Percentiles rank a stretch among this genome's conserved stretches.
Conservation (phyloP, 2,888 invertebrate genomes). For the Ganaspis brasiliensis region DNA sequence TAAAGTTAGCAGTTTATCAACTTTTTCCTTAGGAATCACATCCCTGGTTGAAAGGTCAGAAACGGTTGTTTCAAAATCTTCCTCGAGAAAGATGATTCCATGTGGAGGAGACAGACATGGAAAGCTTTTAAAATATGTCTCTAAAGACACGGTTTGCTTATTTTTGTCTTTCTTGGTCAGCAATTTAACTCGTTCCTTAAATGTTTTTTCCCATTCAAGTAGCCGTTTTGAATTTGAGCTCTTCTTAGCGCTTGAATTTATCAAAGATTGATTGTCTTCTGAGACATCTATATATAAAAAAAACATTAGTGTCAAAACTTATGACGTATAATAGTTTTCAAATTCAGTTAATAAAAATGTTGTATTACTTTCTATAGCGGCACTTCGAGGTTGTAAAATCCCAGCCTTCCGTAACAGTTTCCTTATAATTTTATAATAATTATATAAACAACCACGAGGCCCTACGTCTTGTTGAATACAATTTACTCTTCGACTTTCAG, state of each 20-base stretch:
- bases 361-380: neutral
- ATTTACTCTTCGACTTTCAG: constrained; percentile 7
- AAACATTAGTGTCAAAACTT: neutral
- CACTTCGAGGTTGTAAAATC: neutral
- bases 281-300: neutral
- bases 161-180: neutral
- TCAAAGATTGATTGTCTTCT: neutral
- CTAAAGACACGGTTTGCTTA: neutral
- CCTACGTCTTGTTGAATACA: constrained; percentile 5
- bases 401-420: constrained; percentile 6
- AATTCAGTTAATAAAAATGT: neutral
- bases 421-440: constrained; percentile 5
- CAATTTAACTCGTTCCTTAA: neutral
- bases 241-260: neutral
- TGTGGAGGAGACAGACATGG: neutral
- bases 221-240: neutral
- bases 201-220: neutral
- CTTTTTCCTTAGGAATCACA: neutral
- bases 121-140: neutral
- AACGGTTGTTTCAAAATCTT: neutral
- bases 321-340: neutral
- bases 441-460: neutral
- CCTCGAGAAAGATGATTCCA: neutral
- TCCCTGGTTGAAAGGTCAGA: neutral
- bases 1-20: neutral